Percentiles rank a stretch among this genome's conserved stretches.
These are phyloP conservation scores for Turnix velox DNA, from an alignment of 2,113 vertebrate genomes.

Conservation along the genomic window DNA sequence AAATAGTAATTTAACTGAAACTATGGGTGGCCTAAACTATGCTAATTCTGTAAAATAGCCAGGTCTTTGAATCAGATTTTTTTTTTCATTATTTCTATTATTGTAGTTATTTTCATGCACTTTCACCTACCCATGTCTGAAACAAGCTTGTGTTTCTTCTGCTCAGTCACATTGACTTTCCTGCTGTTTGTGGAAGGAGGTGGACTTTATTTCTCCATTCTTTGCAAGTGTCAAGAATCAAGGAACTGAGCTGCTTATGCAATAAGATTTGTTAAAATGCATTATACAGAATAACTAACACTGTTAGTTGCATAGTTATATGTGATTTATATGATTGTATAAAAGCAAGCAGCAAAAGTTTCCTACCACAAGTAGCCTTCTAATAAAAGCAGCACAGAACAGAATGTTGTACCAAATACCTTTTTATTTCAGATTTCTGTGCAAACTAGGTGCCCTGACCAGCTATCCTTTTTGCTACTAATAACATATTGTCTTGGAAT, in stretches of 20 bases:
- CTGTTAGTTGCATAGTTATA: background rate
- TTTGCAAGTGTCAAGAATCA: background rate
- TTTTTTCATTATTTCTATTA: background rate
- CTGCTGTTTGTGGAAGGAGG: background rate
- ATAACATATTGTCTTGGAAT: background rate
- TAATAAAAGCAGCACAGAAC: conserved; percentile 16
- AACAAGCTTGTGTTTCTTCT: background rate
- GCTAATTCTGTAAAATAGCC: background rate
- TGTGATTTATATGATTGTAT: background rate
- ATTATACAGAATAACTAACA: background rate
- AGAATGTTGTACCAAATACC: background rate
- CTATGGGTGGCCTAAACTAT: background rate
- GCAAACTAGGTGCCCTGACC: background rate
- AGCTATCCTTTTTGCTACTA: background rate
- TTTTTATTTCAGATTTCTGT: conserved; percentile 14
- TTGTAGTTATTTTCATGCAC: background rate
- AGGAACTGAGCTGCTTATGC: background rate
- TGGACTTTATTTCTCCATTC: background rate
- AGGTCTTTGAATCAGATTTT: background rate
- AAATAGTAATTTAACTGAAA: background rate
- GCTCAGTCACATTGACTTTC: background rate
- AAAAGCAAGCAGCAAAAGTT: conserved; percentile 21
- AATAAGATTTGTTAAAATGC: background rate
- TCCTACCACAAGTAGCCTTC: background rate
- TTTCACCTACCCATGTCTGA: background rate